Evolutionary conservation across 2,797 vertebrate species (phyloP), one percentile per base, ranked within the genome.

Genomic region (Cyclura pinguis): DNA sequence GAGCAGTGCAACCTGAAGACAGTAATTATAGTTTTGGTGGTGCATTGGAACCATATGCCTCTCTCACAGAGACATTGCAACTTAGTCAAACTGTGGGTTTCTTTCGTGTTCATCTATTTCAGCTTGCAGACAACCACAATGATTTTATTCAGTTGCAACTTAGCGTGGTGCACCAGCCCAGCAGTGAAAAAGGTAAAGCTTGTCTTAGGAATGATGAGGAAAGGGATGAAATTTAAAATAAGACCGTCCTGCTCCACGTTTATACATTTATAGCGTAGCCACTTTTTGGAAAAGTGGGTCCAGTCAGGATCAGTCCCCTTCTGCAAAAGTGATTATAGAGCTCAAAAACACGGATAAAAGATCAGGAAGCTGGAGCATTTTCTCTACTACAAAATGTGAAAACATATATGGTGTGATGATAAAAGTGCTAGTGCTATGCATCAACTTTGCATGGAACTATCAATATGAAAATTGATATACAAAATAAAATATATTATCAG

Each of bases 21-120:
- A 42, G 88, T 94, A 96, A 96, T 97, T 96, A 94, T 20, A 92
- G 87, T 93, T 96, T 96, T 93, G 91, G 13, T 84, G 22, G 76
- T 93, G 69, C 10, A 2, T 80, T 20, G 1, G 24, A 78, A 90
- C 90, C 96, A 93, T 93, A 95, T 95, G 96, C 86, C 77, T 85
- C 90, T 78, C 88, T 72, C 73, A 57, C 73, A n/a, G 0, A 80
- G 35, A 92, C 80, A 84, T 88, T 80, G 90, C 59, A 91, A 92
- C 93, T 96, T 94, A 50, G n/a, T 85, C 8, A 92, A 89, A 76
- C 89, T 86, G 35, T 14, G 42, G 47, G 74, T 77, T 0, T 83
- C 38, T 6, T 29, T 1, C 38, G 24, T 78, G 52, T 18, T 42
- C 82, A 0, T 38, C 10, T 13, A 1, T 2, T 89, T 0, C 0